Evolutionary conservation across 2,113 vertebrate species (phyloP), one percentile per base, ranked within the genome.

Genomic region (Poeciliopsis retropinna): DNA sequence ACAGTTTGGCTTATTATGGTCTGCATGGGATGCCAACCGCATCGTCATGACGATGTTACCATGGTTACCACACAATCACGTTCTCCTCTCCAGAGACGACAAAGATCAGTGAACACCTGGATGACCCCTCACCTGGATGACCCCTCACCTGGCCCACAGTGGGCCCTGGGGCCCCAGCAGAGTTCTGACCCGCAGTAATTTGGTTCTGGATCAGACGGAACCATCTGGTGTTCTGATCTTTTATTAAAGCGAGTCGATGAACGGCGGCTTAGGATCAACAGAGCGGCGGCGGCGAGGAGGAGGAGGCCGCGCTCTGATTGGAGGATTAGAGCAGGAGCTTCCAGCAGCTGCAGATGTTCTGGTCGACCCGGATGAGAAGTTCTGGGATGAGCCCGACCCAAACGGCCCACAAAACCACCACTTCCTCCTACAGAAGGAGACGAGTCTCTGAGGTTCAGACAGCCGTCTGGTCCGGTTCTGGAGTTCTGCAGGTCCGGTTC

Each of bases 161-260:
- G 34, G 34, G 10, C 34, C 34, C 5, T 19, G 19, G 17, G 5
- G 17, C 11, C 30, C 34, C 34, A 2, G 61, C 29, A 63, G 29
- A 10, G 63, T 41, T 37, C 12, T n/a, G 15, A 14, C 27, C 13
- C 19, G 57, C 54, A 22, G 27, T 71, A 71, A 71, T 71, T 57
- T 62, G 47, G n/a, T 27, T 57, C 29, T 32, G 47, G 70, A 71
- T 71, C 69, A 61, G n/a, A 17, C 30, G 41, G 32, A 61, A 71
- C 41, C 70, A 71, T 71, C 61, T 71, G 70, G 57, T 41, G 47
- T 25, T 6, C 51, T 6, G 39, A 5, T 31, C 44, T 25, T n/a
- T 70, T 70, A 70, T 60, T 70, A 70, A 70, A 70, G 30, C 44
- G 32, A 60, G 67, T 34, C 57, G 34, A 37, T 37, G 34, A 37